These are phyloP conservation scores for Villa cingulata DNA, from an alignment of 2,888 invertebrate genomes.

Conservation along the genomic window DNA sequence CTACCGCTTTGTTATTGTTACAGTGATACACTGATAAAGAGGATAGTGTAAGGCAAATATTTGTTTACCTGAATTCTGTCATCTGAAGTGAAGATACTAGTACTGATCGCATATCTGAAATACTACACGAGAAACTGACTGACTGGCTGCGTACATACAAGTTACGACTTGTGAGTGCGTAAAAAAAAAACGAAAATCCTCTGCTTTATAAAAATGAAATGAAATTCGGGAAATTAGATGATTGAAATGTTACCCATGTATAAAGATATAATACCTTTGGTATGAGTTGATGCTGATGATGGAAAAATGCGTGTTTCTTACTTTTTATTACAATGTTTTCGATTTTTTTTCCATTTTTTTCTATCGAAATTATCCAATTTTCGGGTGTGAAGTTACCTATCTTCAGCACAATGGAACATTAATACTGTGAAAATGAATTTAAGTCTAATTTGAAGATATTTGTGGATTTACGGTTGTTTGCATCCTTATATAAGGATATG, in stretches of 20 bases:
- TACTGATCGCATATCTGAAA: no score
- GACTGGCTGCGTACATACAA: no score
- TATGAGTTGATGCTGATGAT: not conserved
- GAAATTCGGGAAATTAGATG: not conserved
- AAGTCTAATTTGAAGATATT: slow-evolving; percentile 37
- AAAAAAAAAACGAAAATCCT: no score
- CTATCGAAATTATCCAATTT: slow-evolving; percentile 15
- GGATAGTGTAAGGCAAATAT: slow-evolving; percentile 16
- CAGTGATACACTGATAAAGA: not conserved
- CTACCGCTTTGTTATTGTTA: no score
- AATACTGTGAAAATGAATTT: slow-evolving; percentile 24
- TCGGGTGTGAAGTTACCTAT: slow-evolving; percentile 5
- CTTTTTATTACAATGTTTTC: not conserved
- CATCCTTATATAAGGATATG: not conserved
- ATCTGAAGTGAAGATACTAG: no score
- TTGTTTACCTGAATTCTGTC: slow-evolving; percentile 15
- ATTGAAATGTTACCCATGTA: slow-evolving; percentile 6
- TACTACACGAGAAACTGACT: no score
- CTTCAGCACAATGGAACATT: not conserved
- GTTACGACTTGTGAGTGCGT: no score
- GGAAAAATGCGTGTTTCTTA: not conserved
- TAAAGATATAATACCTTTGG: slow-evolving; percentile 1
- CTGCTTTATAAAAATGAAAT: no score
- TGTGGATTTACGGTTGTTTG: slow-evolving; percentile 34
- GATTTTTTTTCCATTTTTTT: not conserved